phyloP scores from a whole-genome alignment of 2,797 vertebrate genomes.

The Sebastolobus alascanus region DNA sequence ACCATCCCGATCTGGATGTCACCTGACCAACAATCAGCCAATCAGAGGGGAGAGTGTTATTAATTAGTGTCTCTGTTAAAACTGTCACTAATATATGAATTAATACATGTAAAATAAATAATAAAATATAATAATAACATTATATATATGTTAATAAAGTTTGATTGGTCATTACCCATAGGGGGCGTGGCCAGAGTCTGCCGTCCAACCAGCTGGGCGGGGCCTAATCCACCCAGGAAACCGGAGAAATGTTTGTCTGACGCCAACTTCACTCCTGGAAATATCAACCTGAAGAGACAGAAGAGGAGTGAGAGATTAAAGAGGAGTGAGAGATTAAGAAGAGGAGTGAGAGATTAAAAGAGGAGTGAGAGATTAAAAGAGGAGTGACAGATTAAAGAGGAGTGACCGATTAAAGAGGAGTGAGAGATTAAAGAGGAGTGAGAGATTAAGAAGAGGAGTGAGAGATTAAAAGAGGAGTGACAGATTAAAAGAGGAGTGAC shows the following conservation, averaged over 20 bases:
- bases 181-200: constrained; percentile 97
- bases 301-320: not conserved
- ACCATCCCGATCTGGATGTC: constrained; percentile 99
- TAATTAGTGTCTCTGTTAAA: too few species aligned
- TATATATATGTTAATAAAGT: too few species aligned
- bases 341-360: too few species aligned
- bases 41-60: constrained; percentile 12
- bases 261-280: constrained; percentile 94
- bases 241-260: constrained; percentile 96
- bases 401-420: too few species aligned
- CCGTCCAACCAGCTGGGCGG: constrained; percentile 95
- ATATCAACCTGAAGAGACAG: constrained; percentile 89
- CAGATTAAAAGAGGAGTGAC: too few species aligned
- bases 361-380: not conserved
- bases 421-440: too few species aligned
- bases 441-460: too few species aligned
- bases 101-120: too few species aligned
- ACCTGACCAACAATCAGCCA: constrained; percentile 81
- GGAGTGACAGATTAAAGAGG: too few species aligned
- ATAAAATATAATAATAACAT: not conserved
- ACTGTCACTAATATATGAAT: too few species aligned
- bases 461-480: too few species aligned
- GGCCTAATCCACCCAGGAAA: constrained; percentile 96
- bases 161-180: constrained; percentile 88
- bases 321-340: not conserved